Evolutionary conservation across 2,888 invertebrate genomes (phyloP).

Genomic region (Nyleta sp.): DNA sequence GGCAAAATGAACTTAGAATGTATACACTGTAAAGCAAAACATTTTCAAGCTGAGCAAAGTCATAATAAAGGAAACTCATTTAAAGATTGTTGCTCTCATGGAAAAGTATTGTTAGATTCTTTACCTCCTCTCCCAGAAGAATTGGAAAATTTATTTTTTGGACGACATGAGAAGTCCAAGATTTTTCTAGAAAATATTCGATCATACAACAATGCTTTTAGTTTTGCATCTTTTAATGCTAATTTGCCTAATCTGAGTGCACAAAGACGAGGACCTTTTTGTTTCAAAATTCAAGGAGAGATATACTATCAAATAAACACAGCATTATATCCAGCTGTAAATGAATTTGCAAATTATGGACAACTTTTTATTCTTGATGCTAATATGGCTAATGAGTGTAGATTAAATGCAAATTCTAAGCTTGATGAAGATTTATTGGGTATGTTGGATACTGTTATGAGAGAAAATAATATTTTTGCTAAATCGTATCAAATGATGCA

Average conservation of each 20-base stretch:
- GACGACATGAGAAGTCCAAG: constrained; percentile 28
- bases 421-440: constrained; percentile 13
- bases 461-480: constrained; percentile 12
- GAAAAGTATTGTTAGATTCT: constrained; percentile 33
- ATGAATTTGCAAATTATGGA: constrained; percentile 15
- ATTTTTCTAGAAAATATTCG: constrained; percentile 38
- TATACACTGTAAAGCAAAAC: constrained; percentile 42
- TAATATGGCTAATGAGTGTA: constrained; percentile 11
- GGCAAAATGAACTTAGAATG: constrained; percentile 43
- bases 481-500: constrained; percentile 25
- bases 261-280: constrained; percentile 24
- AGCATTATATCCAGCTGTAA: constrained; percentile 19
- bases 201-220: constrained; percentile 25
- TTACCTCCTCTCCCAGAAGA: constrained; percentile 26
- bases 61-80: constrained; percentile 37
- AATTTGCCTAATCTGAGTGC: constrained; percentile 9
- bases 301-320: constrained; percentile 23
- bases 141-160: constrained; percentile 31
- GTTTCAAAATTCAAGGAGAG: constrained; percentile 24
- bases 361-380: constrained; percentile 29
- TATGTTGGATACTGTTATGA: constrained; percentile 2
- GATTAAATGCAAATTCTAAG: constrained; percentile 9
- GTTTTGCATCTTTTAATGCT: constrained; percentile 25
- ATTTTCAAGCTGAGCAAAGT: constrained; percentile 43
- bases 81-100: constrained; percentile 43